phyloP scores from a whole-genome alignment of 2,113 vertebrate genomes.

The Ceuthmochares aereus region DNA sequence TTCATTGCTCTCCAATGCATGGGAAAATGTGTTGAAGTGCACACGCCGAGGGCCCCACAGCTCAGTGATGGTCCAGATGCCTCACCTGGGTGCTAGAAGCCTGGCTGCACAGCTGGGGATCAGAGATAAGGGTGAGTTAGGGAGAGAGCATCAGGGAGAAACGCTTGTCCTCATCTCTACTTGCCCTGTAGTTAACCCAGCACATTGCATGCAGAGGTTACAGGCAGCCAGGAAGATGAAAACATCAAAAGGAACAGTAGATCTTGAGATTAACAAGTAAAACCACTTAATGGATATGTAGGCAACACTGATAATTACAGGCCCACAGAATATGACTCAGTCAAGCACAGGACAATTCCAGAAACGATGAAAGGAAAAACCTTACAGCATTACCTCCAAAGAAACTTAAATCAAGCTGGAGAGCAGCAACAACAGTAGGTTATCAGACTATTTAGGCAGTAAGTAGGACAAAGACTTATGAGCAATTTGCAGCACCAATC shows the following conservation, averaged over 20 bases:
- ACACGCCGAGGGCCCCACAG: rapidly evolving
- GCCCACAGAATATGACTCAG: neutral
- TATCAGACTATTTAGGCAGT: neutral
- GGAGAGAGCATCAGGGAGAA: neutral
- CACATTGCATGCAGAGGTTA: neutral
- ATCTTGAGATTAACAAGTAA: neutral
- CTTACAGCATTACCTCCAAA: neutral
- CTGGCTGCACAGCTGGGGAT: neutral
- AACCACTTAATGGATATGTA: slow-evolving; percentile 7
- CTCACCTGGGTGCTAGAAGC: neutral
- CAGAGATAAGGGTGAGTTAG: neutral
- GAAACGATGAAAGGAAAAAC: neutral
- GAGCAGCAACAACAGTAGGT: neutral
- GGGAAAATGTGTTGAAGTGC: rapidly evolving
- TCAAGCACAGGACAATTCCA: neutral
- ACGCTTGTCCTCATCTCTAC: neutral
- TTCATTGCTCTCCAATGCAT: neutral
- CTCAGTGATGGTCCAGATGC: neutral
- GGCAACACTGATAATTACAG: neutral
- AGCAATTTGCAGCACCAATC: neutral
- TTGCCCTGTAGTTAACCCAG: neutral
- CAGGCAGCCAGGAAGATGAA: neutral
- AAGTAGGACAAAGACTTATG: neutral
- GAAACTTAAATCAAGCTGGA: neutral
- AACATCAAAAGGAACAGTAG: neutral